These are phyloP conservation scores for Pseudorhiza aurosa DNA, from an alignment of 30 jellyfish, hydroid and myxozoan species.

Conservation along the genomic window DNA sequence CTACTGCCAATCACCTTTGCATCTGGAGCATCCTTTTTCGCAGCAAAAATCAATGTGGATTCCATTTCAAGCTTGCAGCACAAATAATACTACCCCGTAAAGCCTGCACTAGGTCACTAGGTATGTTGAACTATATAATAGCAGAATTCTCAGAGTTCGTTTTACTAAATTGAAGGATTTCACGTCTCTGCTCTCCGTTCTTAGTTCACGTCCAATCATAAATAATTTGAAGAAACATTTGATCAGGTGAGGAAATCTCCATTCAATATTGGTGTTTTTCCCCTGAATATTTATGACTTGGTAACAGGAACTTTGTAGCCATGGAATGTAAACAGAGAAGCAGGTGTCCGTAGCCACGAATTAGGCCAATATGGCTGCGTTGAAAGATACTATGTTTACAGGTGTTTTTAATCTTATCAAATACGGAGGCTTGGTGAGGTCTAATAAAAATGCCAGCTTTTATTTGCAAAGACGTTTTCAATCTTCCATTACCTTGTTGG, in stretches of 20 bases:
- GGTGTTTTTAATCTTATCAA: background rate
- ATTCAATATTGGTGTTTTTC: constrained; percentile 16
- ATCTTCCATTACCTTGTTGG: no score
- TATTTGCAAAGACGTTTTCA: no score
- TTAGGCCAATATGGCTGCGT: background rate
- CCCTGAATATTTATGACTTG: constrained; percentile 35
- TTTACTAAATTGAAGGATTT: background rate
- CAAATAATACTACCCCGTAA: background rate
- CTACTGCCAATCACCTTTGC: background rate
- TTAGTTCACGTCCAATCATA: background rate
- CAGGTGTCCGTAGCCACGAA: constrained; percentile 8
- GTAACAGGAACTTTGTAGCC: constrained; percentile 8
- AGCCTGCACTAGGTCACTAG: no score
- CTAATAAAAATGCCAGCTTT: no score
- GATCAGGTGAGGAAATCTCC: constrained; percentile 7
- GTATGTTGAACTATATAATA: no score
- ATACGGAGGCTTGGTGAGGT: no score
- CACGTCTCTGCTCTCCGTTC: constrained; percentile 12
- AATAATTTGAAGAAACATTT: constrained; percentile 4
- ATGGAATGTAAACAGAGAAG: constrained; percentile 2
- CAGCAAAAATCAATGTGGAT: background rate
- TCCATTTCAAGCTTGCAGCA: background rate
- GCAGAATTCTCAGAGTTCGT: no score
- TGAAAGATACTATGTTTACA: background rate
- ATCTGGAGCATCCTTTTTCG: background rate